These are phyloP conservation scores for Perdita meconis DNA, from an alignment of 2,888 invertebrate species.

Conservation along the genomic window DNA sequence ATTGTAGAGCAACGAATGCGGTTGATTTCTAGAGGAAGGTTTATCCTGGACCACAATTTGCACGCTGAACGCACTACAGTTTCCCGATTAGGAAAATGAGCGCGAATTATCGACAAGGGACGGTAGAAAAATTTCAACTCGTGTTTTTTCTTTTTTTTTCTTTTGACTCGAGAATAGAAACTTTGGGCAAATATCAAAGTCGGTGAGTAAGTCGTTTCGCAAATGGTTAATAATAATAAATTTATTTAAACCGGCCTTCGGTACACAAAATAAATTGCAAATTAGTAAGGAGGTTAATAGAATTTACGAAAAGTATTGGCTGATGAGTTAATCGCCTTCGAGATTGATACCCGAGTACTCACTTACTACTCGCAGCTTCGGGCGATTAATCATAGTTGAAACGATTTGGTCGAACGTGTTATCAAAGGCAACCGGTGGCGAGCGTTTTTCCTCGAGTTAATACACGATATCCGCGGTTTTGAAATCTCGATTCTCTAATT, in stretches of 20 bases:
- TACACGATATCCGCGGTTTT: slow-evolving; percentile 61
- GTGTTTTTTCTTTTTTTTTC: slow-evolving; percentile 17
- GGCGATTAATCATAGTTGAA: slow-evolving; percentile 8
- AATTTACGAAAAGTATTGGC: background rate
- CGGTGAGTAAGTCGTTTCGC: too few species aligned
- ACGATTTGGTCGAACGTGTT: slow-evolving; percentile 35
- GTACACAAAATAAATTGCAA: too few species aligned
- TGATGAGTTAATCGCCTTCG: too few species aligned
- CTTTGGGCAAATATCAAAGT: too few species aligned
- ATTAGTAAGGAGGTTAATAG: background rate
- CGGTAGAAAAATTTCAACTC: slow-evolving; percentile 5
- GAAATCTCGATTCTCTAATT: slow-evolving; percentile 46
- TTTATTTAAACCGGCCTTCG: too few species aligned
- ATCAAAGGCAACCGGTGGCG: slow-evolving; percentile 27
- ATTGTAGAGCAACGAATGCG: slow-evolving; percentile 40
- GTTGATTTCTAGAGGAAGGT: slow-evolving; percentile 18
- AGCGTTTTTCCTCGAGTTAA: slow-evolving; percentile 36
- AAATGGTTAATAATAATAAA: too few species aligned
- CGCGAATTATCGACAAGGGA: slow-evolving; percentile 14
- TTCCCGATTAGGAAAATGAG: slow-evolving; percentile 22
- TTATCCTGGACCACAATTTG: slow-evolving; percentile 28
- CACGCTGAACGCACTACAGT: slow-evolving; percentile 7
- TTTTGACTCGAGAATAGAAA: background rate
- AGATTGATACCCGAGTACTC: slow-evolving; percentile 14
- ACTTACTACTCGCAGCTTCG: slow-evolving; percentile 30